These are phyloP conservation scores for Ophthalmolycus amberensis DNA, from an alignment of 2,113 vertebrate genomes.

Conservation along the genomic window DNA sequence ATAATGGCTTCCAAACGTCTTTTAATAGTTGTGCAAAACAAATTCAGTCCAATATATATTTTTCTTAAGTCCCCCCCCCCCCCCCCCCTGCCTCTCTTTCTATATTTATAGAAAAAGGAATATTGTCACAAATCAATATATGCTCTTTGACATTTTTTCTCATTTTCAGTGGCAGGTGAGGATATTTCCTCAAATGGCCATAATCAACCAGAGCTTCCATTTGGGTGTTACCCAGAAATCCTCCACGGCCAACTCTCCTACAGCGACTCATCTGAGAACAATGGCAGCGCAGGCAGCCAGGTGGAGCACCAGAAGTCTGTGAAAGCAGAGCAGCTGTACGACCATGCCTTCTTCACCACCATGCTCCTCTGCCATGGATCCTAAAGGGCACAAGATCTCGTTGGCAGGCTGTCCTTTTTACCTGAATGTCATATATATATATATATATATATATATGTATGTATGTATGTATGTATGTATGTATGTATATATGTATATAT, in stretches of 20 bases:
- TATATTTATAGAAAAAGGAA: background rate
- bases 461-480: too few relatives aligned
- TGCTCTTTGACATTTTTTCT: constrained; percentile 64
- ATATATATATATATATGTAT: too few relatives aligned
- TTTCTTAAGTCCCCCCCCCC: too few relatives aligned
- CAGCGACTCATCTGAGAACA: constrained; percentile 88
- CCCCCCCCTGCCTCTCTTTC: background rate
- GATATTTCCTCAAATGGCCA: constrained; percentile 85
- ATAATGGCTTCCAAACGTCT: background rate
- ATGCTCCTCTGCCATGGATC: constrained; percentile 92
- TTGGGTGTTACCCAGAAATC: constrained; percentile 60
- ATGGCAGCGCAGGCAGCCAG: constrained; percentile 87
- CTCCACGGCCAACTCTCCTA: constrained; percentile 87
- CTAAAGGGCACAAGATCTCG: constrained; percentile 70
- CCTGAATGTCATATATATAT: constrained; percentile 34
- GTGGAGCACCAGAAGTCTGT: constrained; percentile 90
- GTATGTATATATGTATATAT: too few relatives aligned
- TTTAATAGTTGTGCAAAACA: constrained; percentile 75
- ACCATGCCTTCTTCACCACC: constrained; percentile 87
- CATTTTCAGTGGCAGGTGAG: constrained; percentile 79
- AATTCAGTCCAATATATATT: constrained; percentile 27
- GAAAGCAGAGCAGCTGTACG: constrained; percentile 87
- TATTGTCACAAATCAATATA: constrained; percentile 30
- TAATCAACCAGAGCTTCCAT: constrained; percentile 68
- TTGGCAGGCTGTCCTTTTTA: constrained; percentile 15